These are phyloP conservation scores for Sylvilagus floridanus DNA, from an alignment of 2,797 vertebrate genomes.

Conservation along the genomic window DNA sequence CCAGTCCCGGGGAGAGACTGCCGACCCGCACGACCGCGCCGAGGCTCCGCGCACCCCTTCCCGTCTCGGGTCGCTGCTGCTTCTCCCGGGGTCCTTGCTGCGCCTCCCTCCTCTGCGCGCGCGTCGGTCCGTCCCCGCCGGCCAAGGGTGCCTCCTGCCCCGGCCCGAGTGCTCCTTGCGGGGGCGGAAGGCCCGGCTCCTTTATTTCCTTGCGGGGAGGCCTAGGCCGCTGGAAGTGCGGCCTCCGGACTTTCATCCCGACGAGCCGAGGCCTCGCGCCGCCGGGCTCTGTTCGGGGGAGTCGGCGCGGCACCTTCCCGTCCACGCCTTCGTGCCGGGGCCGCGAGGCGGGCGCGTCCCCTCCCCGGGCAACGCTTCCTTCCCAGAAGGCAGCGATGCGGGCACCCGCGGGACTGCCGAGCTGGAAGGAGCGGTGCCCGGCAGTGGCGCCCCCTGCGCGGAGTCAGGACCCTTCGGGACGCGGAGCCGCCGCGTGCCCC, in stretches of 20 bases:
- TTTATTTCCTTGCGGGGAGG: background rate
- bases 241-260: background rate
- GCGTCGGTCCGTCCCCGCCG: background rate
- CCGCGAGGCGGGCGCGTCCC: background rate
- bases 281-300: background rate
- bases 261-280: background rate
- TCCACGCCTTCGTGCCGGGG: background rate
- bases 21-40: background rate
- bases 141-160: too few species aligned
- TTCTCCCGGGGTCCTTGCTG: too few species aligned
- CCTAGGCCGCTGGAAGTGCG: background rate
- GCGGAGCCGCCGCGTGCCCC: too few species aligned
- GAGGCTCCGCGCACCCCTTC: too few species aligned
- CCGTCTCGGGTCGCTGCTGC: too few species aligned
- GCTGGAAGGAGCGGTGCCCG: background rate
- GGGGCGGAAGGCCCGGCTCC: background rate
- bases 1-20: rapidly evolving
- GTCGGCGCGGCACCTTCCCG: background rate
- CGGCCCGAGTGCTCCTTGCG: rapidly evolving
- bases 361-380: background rate
- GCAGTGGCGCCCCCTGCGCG: background rate
- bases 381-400: too few species aligned
- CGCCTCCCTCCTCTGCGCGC: background rate
- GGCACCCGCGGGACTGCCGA: background rate
- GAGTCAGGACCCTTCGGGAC: background rate